Base-by-base conservation (phyloP, 2,888 invertebrate genomes). In the Thymelicus lineola region DNA sequence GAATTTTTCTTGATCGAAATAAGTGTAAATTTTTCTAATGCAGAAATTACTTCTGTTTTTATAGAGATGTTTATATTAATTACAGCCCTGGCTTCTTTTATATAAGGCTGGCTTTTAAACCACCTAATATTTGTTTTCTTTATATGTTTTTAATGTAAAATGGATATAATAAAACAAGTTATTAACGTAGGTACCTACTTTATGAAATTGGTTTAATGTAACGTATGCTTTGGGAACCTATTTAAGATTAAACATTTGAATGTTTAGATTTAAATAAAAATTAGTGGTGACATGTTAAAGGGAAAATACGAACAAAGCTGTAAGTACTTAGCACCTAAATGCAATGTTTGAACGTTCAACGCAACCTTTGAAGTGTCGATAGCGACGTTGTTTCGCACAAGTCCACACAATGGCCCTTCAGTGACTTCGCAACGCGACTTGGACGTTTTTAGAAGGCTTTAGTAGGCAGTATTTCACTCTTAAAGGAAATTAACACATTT, bases 341-440 rank as follows among this genome's bases (percentile, higher is more conserved):
- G 57, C 62, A 62, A 68, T 45, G 46, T 68, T 68, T 68, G 62
- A 62, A 68, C 46, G 62, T 68, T 62, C 36, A 57, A 68, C 36
- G 62, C 71, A 73, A 75, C 80, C 89, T 89, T 89, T 89, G 87
- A 88, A 86, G 85, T 80, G 79, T 85, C 86, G 86, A 83, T 83
- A 79, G 79, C 82, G 73, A 81, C 83, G 80, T 84, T 88, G 88
- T 90, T 89, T 87, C 85, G 87, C 85, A 80, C 76, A 74, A 80
- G 76, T 74, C 80, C 80, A 91, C 90, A 91, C 91, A 92, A 91
- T 87, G 81, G 80, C 79, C 85, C 82, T 82, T 80, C 83, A 82
- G 81, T 15, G 48, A 84, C 82, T 91, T 87, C 86, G 87, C 90
- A 90, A 90, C 86, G 89, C 80, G 48, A 28, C 55, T 14, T 12